A percentile compares a stretch with the other conserved stretches of the same genome.
phyloP scores from a whole-genome alignment of 2,797 vertebrate genomes.

The Cichlasoma orientale region DNA sequence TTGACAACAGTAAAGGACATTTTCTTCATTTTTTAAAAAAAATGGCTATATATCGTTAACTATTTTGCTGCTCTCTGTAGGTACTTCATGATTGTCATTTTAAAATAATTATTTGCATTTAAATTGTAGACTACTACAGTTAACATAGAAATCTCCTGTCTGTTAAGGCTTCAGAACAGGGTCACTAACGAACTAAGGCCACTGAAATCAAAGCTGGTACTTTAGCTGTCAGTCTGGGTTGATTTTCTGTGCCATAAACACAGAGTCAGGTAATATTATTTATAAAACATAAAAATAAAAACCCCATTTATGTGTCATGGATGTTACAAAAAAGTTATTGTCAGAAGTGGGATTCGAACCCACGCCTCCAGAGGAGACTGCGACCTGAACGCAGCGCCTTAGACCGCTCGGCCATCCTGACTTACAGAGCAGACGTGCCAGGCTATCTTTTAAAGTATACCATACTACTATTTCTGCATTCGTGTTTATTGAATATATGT shows the following conservation, averaged over 20 bases:
- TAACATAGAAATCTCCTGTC: not conserved
- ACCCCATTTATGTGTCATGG: not conserved
- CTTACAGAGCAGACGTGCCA: not conserved
- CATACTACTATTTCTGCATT: too few relatives aligned
- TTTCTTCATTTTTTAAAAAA: not conserved
- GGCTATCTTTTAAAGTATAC: too few relatives aligned
- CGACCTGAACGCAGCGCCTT: constrained; percentile 78
- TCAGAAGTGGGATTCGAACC: constrained; percentile 80
- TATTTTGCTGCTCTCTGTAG: constrained; percentile 18
- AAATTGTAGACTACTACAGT: not conserved
- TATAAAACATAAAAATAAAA: not conserved
- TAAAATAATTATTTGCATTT: not conserved
- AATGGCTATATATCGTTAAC: not conserved
- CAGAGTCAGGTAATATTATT: too few relatives aligned
- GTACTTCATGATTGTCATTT: not conserved
- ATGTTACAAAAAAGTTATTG: not conserved
- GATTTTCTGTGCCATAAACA: not conserved
- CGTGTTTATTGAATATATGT: too few relatives aligned
- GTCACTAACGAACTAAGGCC: not conserved
- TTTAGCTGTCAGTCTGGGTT: not conserved
- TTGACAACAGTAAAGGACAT: not conserved
- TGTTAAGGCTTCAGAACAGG: not conserved
- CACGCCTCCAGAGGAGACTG: constrained; percentile 77
- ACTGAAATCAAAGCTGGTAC: not conserved
- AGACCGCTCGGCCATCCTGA: constrained; percentile 78